phyloP scores from a whole-genome alignment of 2,797 vertebrate species.

The Anabacerthia variegaticeps region DNA sequence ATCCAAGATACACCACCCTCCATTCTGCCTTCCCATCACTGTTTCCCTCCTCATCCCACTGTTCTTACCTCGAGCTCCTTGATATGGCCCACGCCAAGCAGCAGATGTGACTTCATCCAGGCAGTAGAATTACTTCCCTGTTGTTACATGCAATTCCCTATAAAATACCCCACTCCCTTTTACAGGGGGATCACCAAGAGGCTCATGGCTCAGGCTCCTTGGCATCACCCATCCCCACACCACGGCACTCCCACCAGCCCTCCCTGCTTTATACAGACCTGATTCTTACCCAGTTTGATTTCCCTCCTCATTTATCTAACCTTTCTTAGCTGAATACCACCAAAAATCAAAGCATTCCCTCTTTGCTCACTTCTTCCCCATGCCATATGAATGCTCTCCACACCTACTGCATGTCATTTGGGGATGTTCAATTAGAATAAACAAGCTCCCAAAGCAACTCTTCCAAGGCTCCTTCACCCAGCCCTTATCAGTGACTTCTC shows the following conservation, averaged over 20 bases:
- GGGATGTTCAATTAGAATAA: background rate
- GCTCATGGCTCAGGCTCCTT: background rate
- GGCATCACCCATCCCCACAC: background rate
- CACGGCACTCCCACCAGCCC: background rate
- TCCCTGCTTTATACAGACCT: background rate
- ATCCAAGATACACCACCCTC: background rate
- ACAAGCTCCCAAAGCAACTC: background rate
- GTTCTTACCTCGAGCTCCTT: background rate
- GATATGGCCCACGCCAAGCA: fast-evolving
- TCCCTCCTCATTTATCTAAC: background rate
- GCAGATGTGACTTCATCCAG: background rate
- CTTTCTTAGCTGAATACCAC: background rate
- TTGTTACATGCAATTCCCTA: background rate
- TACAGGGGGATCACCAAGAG: background rate
- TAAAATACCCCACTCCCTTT: background rate
- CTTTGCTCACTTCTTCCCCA: background rate
- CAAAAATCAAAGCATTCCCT: background rate
- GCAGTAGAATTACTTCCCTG: background rate
- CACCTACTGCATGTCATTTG: background rate
- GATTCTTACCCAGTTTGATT: background rate
- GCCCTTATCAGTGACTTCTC: background rate
- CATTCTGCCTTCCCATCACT: background rate
- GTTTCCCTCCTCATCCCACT: fast-evolving
- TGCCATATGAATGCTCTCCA: background rate
- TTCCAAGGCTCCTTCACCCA: background rate